Conservation (phyloP, 2,888 invertebrate genomes). For the Leptopilina drosophilae region DNA sequence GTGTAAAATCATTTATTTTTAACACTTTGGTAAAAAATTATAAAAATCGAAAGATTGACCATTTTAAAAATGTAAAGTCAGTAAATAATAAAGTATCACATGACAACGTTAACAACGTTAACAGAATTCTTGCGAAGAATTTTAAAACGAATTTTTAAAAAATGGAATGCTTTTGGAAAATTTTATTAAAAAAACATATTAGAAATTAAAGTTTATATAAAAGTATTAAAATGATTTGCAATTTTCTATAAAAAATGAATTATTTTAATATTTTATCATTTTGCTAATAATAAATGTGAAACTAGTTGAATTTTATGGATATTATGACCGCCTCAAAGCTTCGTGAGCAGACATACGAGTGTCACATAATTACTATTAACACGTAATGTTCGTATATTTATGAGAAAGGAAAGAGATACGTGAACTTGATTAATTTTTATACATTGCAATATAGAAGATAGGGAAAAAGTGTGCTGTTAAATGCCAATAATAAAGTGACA, state of each 20-base stretch:
- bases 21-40: too few relatives aligned
- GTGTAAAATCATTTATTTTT: too few relatives aligned
- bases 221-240: constrained; percentile 22
- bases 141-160: too few relatives aligned
- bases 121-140: too few relatives aligned
- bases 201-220: background rate
- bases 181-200: too few relatives aligned
- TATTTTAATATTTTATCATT: too few relatives aligned
- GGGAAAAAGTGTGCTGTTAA: background rate
- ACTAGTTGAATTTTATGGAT: constrained; percentile 27
- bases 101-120: too few relatives aligned
- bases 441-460: background rate
- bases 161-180: too few relatives aligned
- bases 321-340: background rate
- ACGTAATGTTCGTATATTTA: constrained; percentile 26
- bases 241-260: background rate
- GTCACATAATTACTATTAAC: constrained; percentile 38
- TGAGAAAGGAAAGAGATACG: background rate
- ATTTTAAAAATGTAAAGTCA: too few relatives aligned
- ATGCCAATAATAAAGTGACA: background rate
- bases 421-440: background rate
- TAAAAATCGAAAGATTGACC: too few relatives aligned
- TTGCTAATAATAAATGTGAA: background rate
- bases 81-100: too few relatives aligned
- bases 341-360: constrained; percentile 9